Percentiles rank a stretch among this genome's conserved stretches.
These are phyloP conservation scores for Sigmodon hispidus DNA, from an alignment of 2,113 vertebrate species.

Conservation along the genomic window DNA sequence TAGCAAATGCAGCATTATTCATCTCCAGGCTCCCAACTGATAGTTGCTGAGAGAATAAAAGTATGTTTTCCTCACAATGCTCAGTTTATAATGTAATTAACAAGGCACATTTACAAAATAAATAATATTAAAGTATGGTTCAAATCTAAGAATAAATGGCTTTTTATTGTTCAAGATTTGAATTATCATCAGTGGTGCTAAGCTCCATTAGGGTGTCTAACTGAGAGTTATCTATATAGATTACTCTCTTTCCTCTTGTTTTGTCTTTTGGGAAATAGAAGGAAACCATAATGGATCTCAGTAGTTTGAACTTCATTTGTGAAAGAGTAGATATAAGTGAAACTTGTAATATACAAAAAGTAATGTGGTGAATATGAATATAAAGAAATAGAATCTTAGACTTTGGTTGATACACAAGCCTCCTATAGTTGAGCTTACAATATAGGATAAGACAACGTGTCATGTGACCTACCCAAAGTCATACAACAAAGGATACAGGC, in stretches of 20 bases:
- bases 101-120: slow-evolving; percentile 45
- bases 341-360: slow-evolving; percentile 47
- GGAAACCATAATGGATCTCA: slow-evolving; percentile 18
- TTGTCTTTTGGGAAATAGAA: slow-evolving; percentile 44
- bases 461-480: background rate
- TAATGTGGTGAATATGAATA: slow-evolving; percentile 25
- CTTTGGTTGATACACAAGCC: background rate
- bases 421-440: background rate
- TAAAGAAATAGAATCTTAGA: slow-evolving; percentile 29
- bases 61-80: background rate
- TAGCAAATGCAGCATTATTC: background rate
- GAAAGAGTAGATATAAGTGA: slow-evolving; percentile 71
- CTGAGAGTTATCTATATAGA: background rate
- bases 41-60: slow-evolving; percentile 23
- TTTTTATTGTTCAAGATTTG: slow-evolving; percentile 41
- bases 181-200: background rate
- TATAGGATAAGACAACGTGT: background rate
- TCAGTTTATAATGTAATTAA: slow-evolving; percentile 27
- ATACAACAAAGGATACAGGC: background rate
- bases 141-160: background rate
- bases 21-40: background rate
- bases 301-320: slow-evolving; percentile 66
- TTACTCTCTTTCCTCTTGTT: slow-evolving; percentile 44
- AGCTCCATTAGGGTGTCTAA: slow-evolving; percentile 32
- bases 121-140: background rate